Evolutionary conservation across 2,797 vertebrate genomes (phyloP).

Genomic region (Steatocranus sp.): DNA sequence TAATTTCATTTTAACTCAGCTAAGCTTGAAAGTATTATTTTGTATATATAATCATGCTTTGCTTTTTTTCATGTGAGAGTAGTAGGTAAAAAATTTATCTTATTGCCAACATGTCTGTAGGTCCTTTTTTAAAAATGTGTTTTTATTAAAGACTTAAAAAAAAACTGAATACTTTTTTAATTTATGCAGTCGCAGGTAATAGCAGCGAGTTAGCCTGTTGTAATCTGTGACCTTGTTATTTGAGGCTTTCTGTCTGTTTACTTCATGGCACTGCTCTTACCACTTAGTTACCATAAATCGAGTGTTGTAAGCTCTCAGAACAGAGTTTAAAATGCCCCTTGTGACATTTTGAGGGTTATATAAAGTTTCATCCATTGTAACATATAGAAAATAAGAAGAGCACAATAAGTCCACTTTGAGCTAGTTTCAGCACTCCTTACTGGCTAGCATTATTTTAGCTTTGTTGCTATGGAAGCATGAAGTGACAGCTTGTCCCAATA

Average conservation of each 20-base stretch:
- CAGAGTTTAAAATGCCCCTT: neutral
- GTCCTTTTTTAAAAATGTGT: neutral
- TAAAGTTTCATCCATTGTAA: neutral
- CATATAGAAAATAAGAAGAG: neutral
- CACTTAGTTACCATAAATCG: neutral
- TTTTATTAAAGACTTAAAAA: neutral
- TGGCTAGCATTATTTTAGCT: neutral
- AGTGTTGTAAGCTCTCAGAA: neutral
- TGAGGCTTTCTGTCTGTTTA: neutral
- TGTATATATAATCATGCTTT: neutral
- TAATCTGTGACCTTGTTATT: neutral
- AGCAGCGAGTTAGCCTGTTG: neutral
- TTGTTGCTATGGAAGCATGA: neutral
- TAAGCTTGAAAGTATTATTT: neutral
- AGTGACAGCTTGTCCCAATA: neutral
- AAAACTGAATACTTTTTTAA: no score
- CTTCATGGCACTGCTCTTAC: neutral
- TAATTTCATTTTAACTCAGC: neutral
- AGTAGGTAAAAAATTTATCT: neutral
- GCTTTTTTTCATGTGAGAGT: neutral
- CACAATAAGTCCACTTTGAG: neutral
- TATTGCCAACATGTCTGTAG: neutral
- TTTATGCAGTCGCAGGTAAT: neutral
- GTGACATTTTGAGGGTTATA: neutral
- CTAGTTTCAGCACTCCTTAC: neutral